Base-by-base conservation (phyloP, 2,888 invertebrate genomes). In the Heteropelma amictum region DNA sequence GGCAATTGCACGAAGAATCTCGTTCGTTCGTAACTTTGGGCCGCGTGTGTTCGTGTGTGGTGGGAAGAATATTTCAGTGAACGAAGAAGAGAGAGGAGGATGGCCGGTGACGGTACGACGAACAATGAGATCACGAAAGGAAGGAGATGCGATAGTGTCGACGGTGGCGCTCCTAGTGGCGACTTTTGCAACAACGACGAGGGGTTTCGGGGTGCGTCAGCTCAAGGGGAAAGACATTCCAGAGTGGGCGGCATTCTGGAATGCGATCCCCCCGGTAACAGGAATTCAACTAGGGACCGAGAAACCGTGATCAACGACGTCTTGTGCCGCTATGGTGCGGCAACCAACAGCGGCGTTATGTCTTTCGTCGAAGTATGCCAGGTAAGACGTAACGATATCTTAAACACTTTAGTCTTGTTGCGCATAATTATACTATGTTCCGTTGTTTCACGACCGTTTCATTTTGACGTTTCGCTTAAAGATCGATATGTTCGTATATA, bases 211-310 rank as follows among this genome's bases (percentile, higher is more conserved):
- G 77, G 78, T 79, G 82, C 82, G 80, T 83, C 82, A 77, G 82
- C 80, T 78, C 80, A 81, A 82, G 83, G 83, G 83, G 84, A 85
- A 82, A 86, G 81, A 78, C 87, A 88, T 87, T 87, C 87, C 88
- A 88, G 88, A 87, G 87, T 88, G 88, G 88, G 88, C 87, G 87
- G 88, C 84, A 86, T 86, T 84, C 84, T 83, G 87, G 87, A 88
- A 87, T 87, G 87, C 81, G 85, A 86, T 85, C 85, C 86, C 82
- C 85, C 84, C 85, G 83, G 86, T 84, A 85, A 85, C 83, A 84
- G 85, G 84, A 87, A 87, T 87, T 85, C 81, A 77, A 79, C 82
- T 78, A 80, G 81, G 79, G 81, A 76, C 80, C 71, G 76, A 72
- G 74, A 71, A 14, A 69, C 79, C 78, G 79, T 79, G 72, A 82